A percentile compares a stretch with the other conserved stretches of the same genome.
These are phyloP conservation scores for Chlamydotis undulata DNA, from an alignment of 2,113 vertebrate genomes.

Conservation along the genomic window DNA sequence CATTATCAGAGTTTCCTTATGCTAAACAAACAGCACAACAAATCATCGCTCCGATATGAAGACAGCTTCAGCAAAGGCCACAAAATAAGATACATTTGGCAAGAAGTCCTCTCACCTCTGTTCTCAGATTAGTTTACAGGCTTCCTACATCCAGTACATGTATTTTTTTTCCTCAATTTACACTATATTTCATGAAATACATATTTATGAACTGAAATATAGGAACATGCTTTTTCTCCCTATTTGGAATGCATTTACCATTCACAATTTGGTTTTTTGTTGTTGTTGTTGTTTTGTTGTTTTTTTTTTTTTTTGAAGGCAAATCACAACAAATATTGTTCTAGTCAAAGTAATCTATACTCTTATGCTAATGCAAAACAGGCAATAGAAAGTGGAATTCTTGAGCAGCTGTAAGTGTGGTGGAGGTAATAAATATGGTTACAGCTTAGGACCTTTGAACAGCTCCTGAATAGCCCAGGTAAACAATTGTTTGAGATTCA, in stretches of 20 bases:
- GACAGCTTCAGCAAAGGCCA: not conserved
- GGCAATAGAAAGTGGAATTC: not conserved
- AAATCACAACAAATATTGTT: not conserved
- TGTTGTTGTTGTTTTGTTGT: not conserved
- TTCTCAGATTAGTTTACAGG: not conserved
- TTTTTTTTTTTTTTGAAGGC: not conserved
- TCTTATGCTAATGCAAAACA: not conserved
- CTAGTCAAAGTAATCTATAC: not conserved
- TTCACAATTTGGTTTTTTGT: not conserved
- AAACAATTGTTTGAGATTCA: not conserved
- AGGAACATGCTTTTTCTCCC: not conserved
- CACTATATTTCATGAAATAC: not conserved
- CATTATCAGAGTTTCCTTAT: accelerated
- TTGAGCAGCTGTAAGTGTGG: not conserved
- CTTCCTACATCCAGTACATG: not conserved
- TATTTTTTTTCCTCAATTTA: not conserved
- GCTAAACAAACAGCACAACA: not conserved
- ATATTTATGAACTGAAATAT: not conserved
- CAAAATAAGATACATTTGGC: not conserved
- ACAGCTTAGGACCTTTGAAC: not conserved
- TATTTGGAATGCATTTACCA: not conserved
- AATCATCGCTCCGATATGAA: accelerated
- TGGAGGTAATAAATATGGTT: not conserved
- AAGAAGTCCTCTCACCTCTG: not conserved
- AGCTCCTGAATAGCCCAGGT: not conserved